Evolutionary conservation across 2,797 vertebrate genomes (phyloP).

Genomic region (Petrocephalus sullivani): DNA sequence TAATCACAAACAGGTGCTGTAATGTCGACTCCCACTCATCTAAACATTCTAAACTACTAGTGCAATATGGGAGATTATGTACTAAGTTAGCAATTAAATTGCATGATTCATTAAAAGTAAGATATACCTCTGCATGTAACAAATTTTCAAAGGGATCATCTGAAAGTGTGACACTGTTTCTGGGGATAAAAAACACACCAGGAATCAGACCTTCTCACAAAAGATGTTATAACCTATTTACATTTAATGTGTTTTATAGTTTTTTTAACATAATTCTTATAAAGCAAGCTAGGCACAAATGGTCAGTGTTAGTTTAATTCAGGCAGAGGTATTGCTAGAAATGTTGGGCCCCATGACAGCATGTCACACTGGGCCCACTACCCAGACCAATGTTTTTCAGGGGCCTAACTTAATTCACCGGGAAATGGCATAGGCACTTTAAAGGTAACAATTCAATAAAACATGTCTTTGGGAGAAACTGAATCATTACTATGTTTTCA

Average conservation of each 20-base stretch:
- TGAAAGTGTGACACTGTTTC: neutral
- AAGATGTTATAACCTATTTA: neutral
- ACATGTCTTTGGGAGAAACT: neutral
- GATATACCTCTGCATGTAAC: neutral
- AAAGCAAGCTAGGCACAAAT: neutral
- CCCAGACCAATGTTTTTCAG: neutral
- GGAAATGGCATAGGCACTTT: neutral
- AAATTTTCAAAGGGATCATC: neutral
- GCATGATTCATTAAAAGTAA: neutral
- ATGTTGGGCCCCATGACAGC: neutral
- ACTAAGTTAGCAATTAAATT: neutral
- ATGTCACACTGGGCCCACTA: neutral
- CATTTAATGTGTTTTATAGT: neutral
- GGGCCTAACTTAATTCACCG: neutral
- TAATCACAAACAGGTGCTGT: conserved; percentile 13
- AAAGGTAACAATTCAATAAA: neutral
- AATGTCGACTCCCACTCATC: neutral
- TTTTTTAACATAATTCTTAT: neutral
- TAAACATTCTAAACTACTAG: neutral
- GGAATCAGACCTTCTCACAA: neutral
- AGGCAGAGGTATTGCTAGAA: neutral
- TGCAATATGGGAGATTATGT: neutral
- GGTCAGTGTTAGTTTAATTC: neutral
- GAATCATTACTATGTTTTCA: neutral
- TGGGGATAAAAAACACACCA: neutral